Evolutionary conservation across 2,113 vertebrate species (phyloP).

Genomic region (Proteles cristata): DNA sequence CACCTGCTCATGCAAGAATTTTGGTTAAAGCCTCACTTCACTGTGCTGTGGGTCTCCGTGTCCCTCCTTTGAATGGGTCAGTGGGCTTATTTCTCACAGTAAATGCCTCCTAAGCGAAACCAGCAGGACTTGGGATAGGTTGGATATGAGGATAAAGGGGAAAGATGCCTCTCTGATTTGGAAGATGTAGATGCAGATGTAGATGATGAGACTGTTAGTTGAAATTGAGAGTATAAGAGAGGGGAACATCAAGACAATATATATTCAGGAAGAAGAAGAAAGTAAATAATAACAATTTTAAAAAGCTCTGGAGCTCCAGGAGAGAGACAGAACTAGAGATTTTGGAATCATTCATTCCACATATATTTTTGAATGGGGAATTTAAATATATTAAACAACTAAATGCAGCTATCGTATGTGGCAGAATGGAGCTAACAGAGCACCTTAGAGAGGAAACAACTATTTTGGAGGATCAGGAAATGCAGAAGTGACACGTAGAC

Average conservation of each 20-base stretch:
- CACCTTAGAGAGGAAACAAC: neutral
- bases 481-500: neutral
- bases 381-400: conserved; percentile 33
- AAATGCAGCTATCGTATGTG: neutral
- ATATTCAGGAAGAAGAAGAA: neutral
- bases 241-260: neutral
- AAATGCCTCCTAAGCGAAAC: neutral
- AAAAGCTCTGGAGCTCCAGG: neutral
- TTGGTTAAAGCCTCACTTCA: too few species aligned
- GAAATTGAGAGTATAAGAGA: neutral
- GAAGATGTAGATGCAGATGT: neutral
- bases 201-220: neutral
- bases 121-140: neutral
- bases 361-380: neutral
- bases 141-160: neutral
- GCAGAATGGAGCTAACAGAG: neutral
- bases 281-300: too few species aligned
- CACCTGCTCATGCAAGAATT: too few species aligned
- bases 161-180: neutral
- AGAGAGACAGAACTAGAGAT: neutral
- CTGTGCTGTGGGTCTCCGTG: too few species aligned
- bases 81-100: too few species aligned
- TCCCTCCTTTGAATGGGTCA: too few species aligned
- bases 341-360: neutral
- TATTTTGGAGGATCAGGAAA: neutral